A percentile compares a stretch with the other conserved stretches of the same genome.
These are phyloP conservation scores for Anoplophora glabripennis DNA, from an alignment of 1,140 invertebrate genomes.

Conservation along the genomic window DNA sequence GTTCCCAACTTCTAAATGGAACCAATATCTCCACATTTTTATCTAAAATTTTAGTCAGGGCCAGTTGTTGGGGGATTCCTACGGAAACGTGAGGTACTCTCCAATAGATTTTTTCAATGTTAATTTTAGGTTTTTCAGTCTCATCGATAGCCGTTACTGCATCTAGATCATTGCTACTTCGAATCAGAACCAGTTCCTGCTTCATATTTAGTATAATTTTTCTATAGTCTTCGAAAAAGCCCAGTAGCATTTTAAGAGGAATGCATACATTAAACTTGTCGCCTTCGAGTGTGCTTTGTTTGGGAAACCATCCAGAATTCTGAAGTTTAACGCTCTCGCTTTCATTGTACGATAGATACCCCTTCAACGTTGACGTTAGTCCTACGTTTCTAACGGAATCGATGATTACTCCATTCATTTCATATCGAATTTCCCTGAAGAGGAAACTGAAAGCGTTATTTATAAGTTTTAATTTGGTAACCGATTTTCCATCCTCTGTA, in stretches of 20 bases:
- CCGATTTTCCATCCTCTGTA: slow-evolving; percentile 20
- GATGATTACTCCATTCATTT: slow-evolving; percentile 49
- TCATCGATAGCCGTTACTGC: slow-evolving; percentile 8
- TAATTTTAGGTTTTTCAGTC: slow-evolving; percentile 10
- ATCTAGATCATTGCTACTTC: slow-evolving; percentile 41
- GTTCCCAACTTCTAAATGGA: slow-evolving; percentile 23
- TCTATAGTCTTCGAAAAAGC: slow-evolving; percentile 52
- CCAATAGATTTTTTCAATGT: slow-evolving; percentile 24
- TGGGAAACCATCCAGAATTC: slow-evolving; percentile 39
- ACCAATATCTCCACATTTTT: slow-evolving; percentile 21
- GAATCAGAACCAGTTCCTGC: slow-evolving; percentile 50
- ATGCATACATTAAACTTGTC: slow-evolving; percentile 44
- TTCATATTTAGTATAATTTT: slow-evolving; percentile 50
- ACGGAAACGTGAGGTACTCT: slow-evolving; percentile 24
- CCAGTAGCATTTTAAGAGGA: slow-evolving; percentile 46
- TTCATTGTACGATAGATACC: slow-evolving; percentile 34
- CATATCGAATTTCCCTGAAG: slow-evolving; percentile 52
- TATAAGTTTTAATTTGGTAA: slow-evolving; percentile 33
- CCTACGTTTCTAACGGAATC: slow-evolving; percentile 48
- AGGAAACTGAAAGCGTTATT: slow-evolving; percentile 48
- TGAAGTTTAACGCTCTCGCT: slow-evolving; percentile 28
- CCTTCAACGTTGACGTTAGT: slow-evolving; percentile 48
- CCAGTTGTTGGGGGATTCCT: slow-evolving; percentile 8
- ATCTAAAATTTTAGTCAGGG: slow-evolving; percentile 22
- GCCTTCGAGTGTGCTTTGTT: slow-evolving; percentile 13